These are phyloP conservation scores for Rhinophrynus dorsalis DNA, from an alignment of 2,797 vertebrate species.

Conservation along the genomic window DNA sequence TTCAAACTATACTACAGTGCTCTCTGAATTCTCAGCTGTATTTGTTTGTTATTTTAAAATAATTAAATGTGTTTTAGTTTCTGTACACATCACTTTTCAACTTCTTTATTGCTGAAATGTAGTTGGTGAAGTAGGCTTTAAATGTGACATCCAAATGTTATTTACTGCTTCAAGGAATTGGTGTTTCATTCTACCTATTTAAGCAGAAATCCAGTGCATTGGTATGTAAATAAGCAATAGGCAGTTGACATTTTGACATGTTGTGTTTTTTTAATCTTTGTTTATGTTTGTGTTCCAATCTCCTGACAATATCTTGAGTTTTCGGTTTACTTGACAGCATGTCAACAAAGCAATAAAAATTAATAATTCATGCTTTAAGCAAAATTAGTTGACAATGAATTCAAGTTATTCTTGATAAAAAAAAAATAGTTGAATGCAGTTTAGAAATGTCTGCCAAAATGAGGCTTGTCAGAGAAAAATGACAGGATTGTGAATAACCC, in stretches of 20 bases:
- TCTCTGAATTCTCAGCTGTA: too few species aligned
- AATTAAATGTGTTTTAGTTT: too few species aligned
- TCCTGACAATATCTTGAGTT: slow-evolving; percentile 4
- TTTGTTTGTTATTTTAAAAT: too few species aligned
- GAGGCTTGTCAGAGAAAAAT: too few species aligned
- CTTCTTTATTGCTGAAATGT: too few species aligned
- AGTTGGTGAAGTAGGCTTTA: not conserved
- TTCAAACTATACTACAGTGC: too few species aligned
- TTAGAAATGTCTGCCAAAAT: too few species aligned
- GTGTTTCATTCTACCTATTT: not conserved
- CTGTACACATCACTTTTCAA: not conserved
- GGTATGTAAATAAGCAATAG: not conserved
- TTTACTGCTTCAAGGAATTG: not conserved
- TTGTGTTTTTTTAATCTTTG: not conserved
- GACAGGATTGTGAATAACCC: too few species aligned
- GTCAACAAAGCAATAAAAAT: slow-evolving; percentile 6
- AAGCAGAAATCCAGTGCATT: not conserved
- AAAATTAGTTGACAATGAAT: too few species aligned
- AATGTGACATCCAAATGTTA: not conserved
- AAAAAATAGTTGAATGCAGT: not conserved
- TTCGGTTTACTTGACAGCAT: not conserved
- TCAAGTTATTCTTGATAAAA: not conserved
- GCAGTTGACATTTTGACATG: slow-evolving; percentile 3
- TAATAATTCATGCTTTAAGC: slow-evolving; percentile 4
- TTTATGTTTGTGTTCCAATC: not conserved